These are phyloP conservation scores for Zygogramma bicolorata DNA, from an alignment of 2,888 invertebrate species.

Conservation along the genomic window DNA sequence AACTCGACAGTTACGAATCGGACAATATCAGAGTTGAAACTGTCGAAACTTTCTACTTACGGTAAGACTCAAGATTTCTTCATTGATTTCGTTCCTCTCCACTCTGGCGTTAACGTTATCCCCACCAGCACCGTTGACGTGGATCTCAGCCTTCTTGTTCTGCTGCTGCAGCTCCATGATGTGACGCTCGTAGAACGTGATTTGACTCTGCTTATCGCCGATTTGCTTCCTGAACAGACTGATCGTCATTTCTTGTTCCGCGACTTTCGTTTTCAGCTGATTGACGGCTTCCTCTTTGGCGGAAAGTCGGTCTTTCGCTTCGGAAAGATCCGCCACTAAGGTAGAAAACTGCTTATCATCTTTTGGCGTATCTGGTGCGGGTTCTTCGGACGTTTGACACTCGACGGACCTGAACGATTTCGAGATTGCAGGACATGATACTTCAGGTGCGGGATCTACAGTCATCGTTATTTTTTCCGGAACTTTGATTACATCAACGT, in stretches of 20 bases:
- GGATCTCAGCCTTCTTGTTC: slow-evolving; percentile 49
- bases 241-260: slow-evolving; percentile 60
- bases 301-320: slow-evolving; percentile 43
- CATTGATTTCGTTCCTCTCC: slow-evolving; percentile 32
- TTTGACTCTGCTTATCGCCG: slow-evolving; percentile 63
- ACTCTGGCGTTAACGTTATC: slow-evolving; percentile 41
- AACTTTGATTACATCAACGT: background rate
- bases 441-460: background rate
- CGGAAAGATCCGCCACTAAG: slow-evolving; percentile 47
- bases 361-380: background rate
- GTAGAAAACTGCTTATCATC: slow-evolving; percentile 4
- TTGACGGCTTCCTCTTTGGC: slow-evolving; percentile 51
- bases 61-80: slow-evolving; percentile 51
- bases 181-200: slow-evolving; percentile 62
- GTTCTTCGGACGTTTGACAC: slow-evolving; percentile 16
- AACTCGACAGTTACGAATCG: too few relatives aligned
- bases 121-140: slow-evolving; percentile 47
- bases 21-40: too few relatives aligned
- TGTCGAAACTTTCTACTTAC: too few relatives aligned
- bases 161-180: slow-evolving; percentile 63
- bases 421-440: background rate
- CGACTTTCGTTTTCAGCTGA: slow-evolving; percentile 55
- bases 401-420: background rate
- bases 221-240: slow-evolving; percentile 60
- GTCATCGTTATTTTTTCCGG: background rate